Conservation (phyloP, 2,113 vertebrate species). For the Embiotoca jacksoni region DNA sequence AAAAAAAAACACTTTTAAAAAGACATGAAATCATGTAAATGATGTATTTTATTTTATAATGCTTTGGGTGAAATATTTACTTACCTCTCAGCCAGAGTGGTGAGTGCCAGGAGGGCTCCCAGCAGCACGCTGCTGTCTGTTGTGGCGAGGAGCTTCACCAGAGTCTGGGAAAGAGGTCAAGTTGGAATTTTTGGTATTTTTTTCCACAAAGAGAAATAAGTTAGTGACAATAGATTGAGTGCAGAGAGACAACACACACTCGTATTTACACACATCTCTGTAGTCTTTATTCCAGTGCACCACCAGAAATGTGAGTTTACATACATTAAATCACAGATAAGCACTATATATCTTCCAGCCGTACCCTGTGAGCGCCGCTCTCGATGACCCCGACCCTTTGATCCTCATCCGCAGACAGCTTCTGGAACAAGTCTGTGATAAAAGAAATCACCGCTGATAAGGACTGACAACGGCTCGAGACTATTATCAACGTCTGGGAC, state of each 20-base stretch:
- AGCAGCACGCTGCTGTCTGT: constrained; percentile 88
- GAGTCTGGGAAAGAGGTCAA: constrained; percentile 80
- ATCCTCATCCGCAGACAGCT: constrained; percentile 85
- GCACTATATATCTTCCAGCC: not conserved
- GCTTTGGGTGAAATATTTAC: not conserved
- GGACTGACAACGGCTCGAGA: not conserved
- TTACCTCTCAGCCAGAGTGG: constrained; percentile 90
- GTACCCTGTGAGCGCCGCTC: constrained; percentile 88
- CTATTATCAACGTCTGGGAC: not conserved
- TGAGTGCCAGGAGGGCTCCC: constrained; percentile 88
- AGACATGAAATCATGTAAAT: not conserved
- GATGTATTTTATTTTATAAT: not conserved
- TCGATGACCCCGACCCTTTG: constrained; percentile 87
- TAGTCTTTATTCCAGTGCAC: not conserved
- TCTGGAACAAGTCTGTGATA: constrained; percentile 91
- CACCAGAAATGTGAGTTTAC: not conserved
- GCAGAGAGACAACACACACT: no score
- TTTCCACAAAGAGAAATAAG: not conserved
- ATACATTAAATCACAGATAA: not conserved
- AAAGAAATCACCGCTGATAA: not conserved
- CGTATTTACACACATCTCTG: no score
- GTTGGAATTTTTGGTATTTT: not conserved
- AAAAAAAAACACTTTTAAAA: constrained; percentile 1
- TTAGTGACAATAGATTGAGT: no score
- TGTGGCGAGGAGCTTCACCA: constrained; percentile 88